These are phyloP conservation scores for Pygoscelis antarcticus DNA, from an alignment of 2,113 vertebrate species.

Conservation along the genomic window DNA sequence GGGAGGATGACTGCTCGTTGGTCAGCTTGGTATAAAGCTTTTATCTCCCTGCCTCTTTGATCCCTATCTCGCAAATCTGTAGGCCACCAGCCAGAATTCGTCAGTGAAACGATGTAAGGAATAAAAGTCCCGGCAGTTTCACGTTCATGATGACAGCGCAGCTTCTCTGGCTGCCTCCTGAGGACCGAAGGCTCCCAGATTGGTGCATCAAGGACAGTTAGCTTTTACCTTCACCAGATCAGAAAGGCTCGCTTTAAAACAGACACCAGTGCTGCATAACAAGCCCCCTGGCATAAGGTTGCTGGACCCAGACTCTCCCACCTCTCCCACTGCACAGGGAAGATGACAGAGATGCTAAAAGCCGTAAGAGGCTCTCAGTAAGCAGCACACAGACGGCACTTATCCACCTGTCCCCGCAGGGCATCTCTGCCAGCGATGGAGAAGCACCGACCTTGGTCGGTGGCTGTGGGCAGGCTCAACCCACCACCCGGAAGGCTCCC, in stretches of 20 bases:
- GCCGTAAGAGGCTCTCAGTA: not conserved
- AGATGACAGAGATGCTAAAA: not conserved
- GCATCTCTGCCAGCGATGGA: not conserved
- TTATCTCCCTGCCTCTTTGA: not conserved
- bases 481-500: not conserved
- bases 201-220: not conserved
- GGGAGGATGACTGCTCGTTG: not conserved
- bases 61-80: not conserved
- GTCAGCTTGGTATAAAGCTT: not conserved
- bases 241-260: not conserved
- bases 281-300: not conserved
- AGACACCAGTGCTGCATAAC: not conserved
- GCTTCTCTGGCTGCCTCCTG: not conserved
- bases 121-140: not conserved
- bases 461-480: not conserved
- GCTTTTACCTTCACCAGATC: not conserved
- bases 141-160: accelerated
- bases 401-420: too few relatives aligned
- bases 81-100: not conserved
- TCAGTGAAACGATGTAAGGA: not conserved
- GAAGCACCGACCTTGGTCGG: not conserved
- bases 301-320: not conserved
- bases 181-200: not conserved
- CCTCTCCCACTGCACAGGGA: not conserved
- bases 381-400: not conserved